Base-by-base conservation (phyloP, 2,888 invertebrate species). In the Carcina quercana region DNA sequence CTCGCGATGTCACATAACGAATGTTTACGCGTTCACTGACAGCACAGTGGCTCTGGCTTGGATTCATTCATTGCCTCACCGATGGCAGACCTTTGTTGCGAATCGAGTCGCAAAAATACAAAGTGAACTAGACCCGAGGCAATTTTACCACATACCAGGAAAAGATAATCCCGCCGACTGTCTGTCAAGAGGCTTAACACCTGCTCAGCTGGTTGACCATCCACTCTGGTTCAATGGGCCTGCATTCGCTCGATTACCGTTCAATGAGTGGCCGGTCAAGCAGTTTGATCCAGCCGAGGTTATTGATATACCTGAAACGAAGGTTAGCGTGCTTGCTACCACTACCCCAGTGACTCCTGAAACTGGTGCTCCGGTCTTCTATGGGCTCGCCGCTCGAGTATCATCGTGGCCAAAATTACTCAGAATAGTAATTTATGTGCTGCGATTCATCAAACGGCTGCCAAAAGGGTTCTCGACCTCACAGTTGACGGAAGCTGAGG, bases 121-220 rank as follows among this genome's bases (percentile, higher is more conserved):
- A 21, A 22, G 20, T 10, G 15, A 22, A 7, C 7, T 37, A n/a
- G 7, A 14, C 3, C 13, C 30, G 10, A 13, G 34, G 22, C 12
- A 30, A 19, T 42, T 39, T 15, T 32, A 35, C 26, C 42, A 39
- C 19, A 22, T 42, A 3, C n/a, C 25, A 6, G 42, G 42, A 2
- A 15, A 3, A 13, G 30, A 39, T 6, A 42, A 42, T 17, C 37
- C 38, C 11, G 28, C 28, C 20, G 39, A 42, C n/a, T 42, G 42
- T 24, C 10, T 39, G 3, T 42, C 42, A 5, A 37, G 42, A 5
- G 42, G 42, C 3, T 13, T 42, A 15, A 14, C 30, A 8, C 42
- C 42, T 1, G 27, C 36, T 5, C 34, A 42, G 12, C 21, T 35
- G 15, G n/a, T 37, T 8, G 21, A 28, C 2, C 28, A 37, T 30